Evolutionary conservation across 2,113 vertebrate species (phyloP), one percentile per base, ranked within the genome.

Genomic region (Peromyscus maniculatus): DNA sequence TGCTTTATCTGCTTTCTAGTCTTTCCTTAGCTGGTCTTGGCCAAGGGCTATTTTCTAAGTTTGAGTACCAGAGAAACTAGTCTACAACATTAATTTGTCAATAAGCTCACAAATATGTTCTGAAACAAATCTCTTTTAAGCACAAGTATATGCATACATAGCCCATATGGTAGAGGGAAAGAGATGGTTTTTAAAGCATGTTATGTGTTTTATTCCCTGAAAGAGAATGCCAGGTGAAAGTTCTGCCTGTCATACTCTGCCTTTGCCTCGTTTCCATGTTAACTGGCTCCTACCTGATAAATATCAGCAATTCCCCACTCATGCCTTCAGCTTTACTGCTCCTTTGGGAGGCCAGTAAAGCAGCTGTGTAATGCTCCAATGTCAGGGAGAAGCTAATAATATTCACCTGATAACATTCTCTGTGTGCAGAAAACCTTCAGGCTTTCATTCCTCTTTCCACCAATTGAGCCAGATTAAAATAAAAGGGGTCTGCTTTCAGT

Each of bases 231-330:
- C 80, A 96, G 22, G 43, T 93, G 26, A 92, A 87, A 94, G 33
- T 59, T 31, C 13, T 15, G 21, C 46, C 26, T 91, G 69, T 86
- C 88, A 96, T 94, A 62, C 43, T 69, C 90, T 71, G 57, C 71
- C 19, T 93, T 97, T 86, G 24, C 67, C 21, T 94, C 71, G 36
- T 94, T 97, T 91, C 36, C 31, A 66, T 87, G 94, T 95, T 84
- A 75, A 84, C 86, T 94, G 74, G 64, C 33, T 62, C 43, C 77
- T 92, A 5, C 31, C n/a, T 95, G 55, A 83, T 89, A 91, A 92
- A 97, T 89, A 91, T 59, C 86, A 90, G 67, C 72, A 78, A 84
- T 94, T 94, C 78, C 74, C 82, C 75, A 64, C 49, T 89, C 43
- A 91, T 1, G 7, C 46, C 62, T 91, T 96, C 43, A 46, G 71